Percentiles rank a stretch among this genome's conserved stretches.
These are phyloP conservation scores for Drosophila diplacantha DNA, from an alignment of 2,888 invertebrate species.

Conservation along the genomic window DNA sequence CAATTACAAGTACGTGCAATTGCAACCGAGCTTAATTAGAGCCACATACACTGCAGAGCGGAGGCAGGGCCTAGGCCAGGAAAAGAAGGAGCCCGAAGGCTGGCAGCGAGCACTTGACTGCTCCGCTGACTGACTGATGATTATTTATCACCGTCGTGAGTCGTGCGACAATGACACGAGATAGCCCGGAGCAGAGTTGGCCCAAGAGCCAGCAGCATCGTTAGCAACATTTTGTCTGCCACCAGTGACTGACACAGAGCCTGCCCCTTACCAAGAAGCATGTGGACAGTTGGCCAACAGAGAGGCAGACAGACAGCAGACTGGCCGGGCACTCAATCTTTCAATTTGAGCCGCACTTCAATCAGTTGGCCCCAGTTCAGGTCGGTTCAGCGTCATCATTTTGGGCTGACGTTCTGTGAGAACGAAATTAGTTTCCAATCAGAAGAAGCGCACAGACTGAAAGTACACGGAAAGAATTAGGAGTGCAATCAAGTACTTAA, in stretches of 20 bases:
- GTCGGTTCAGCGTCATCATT: constrained; percentile 48
- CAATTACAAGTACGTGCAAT: constrained; percentile 67
- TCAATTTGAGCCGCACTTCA: constrained; percentile 46
- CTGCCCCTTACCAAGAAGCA: constrained; percentile 16
- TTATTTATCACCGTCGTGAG: constrained; percentile 73
- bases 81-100: constrained; percentile 30
- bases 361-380: constrained; percentile 31
- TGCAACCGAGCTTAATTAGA: constrained; percentile 64
- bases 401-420: constrained; percentile 61
- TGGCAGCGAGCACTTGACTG: constrained; percentile 33
- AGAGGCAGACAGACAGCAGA: constrained; percentile 19
- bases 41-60: constrained; percentile 29
- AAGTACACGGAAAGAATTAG: constrained; percentile 3
- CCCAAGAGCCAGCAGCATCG: constrained; percentile 43
- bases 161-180: constrained; percentile 70
- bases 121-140: constrained; percentile 56
- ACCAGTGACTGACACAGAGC: constrained; percentile 45
- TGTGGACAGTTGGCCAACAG: constrained; percentile 12
- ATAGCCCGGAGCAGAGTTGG: constrained; percentile 37
- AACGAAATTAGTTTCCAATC: constrained; percentile 50
- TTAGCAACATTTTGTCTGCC: constrained; percentile 61
- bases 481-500: not conserved
- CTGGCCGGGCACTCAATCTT: constrained; percentile 47
- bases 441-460: constrained; percentile 1
- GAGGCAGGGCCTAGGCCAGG: not conserved